Evolutionary conservation across 2,113 vertebrate genomes (phyloP).

Genomic region (Pseudorhombus dupliciocellatus): DNA sequence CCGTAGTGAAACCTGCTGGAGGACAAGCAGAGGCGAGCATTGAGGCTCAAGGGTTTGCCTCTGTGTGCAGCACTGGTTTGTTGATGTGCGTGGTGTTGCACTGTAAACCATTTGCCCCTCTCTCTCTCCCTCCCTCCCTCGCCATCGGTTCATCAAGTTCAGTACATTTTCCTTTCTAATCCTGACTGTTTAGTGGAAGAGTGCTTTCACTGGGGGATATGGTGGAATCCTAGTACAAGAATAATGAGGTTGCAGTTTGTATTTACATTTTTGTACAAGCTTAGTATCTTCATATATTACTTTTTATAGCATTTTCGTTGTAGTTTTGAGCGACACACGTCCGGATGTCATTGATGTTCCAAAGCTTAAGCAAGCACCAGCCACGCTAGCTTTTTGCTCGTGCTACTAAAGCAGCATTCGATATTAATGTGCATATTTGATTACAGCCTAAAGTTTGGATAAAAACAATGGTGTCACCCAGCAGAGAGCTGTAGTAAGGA

Average conservation of each 20-base stretch:
- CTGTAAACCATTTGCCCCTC: slow-evolving; percentile 12
- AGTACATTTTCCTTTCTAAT: slow-evolving; percentile 21
- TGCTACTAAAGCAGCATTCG: too few species aligned
- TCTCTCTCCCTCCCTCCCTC: background rate
- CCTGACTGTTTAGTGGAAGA: slow-evolving; percentile 14
- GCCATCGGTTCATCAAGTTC: slow-evolving; percentile 53
- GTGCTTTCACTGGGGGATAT: slow-evolving; percentile 4
- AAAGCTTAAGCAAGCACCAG: background rate
- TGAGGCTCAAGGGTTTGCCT: slow-evolving; percentile 63
- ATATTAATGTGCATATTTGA: too few species aligned
- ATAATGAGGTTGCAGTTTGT: background rate
- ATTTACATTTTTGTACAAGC: background rate
- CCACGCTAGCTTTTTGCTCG: too few species aligned
- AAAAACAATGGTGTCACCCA: too few species aligned
- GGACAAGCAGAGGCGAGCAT: slow-evolving; percentile 40
- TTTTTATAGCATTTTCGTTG: background rate
- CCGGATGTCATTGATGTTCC: background rate
- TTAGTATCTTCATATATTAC: background rate
- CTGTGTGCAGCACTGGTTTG: background rate
- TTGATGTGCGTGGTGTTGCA: background rate
- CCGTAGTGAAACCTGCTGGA: slow-evolving; percentile 55
- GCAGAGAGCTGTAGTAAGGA: background rate
- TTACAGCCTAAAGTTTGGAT: too few species aligned
- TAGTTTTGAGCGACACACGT: background rate
- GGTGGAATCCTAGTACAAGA: background rate